Base-by-base conservation (phyloP, 2,113 vertebrate genomes). In the Piprites chloris region DNA sequence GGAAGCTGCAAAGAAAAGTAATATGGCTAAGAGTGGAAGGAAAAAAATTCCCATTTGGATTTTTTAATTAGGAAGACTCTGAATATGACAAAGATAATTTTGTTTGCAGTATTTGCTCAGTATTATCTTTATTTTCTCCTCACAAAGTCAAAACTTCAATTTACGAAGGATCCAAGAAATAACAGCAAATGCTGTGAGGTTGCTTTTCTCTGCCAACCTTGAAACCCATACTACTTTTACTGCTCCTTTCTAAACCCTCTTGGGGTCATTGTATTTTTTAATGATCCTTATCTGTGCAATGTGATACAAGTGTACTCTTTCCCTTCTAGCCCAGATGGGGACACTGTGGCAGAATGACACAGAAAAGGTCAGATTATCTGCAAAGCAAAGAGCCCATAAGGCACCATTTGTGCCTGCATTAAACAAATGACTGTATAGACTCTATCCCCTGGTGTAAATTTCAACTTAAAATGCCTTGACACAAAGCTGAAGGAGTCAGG, bases 201-300 rank as follows among this genome's bases (percentile, higher is more conserved):
- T 91, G 37, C 63, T 94, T 94, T 94, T 83, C 71, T 37, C 42
- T 89, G 91, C 90, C 92, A 96, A 27, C 21, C 39, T 86, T 93
- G 87, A 94, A 96, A 93, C 75, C 65, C 72, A 74, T 80, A 59
- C 82, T 85, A 93, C 61, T 88, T 63, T 95, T 91, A 86, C 93
- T 7, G 2, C 37, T 88, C 35, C 33, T 91, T 87, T 95, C 71
- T 83, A 85, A 94, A 53, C 53, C 42, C 78, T 58, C 33, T 76
- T 94, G 55, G 78, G 71, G 74, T 95, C 42, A 94, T 93, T 95
- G 95, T 95, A 69, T 90, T 96, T 97, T 95, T 94, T 77, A 94
- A 95, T 93, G 93, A 86, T 96, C 79, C 79, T 83, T 96, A 96
- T 96, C 91, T 74, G 13, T 96, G 92, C 87, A 83, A 94, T 49